These are phyloP conservation scores for Leucophenga montana DNA, from an alignment of 2,888 invertebrate genomes.

Conservation along the genomic window DNA sequence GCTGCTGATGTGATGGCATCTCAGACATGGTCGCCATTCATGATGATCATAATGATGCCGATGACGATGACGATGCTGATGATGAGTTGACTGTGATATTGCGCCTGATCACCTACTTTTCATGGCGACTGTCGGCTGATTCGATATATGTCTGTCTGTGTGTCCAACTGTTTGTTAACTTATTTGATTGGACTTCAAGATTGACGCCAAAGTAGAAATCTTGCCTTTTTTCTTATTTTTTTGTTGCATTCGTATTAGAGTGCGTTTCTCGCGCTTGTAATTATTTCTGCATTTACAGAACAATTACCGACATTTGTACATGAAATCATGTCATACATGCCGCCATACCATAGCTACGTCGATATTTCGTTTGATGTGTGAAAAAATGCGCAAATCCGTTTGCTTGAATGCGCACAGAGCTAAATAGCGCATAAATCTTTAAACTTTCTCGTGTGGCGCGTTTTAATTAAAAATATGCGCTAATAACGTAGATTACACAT, in stretches of 20 bases:
- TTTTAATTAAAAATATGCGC: conserved; percentile 24
- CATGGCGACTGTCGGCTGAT: conserved; percentile 40
- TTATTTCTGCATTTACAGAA: conserved; percentile 65
- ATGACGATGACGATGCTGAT: conserved; percentile 38
- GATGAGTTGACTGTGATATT: conserved; percentile 35
- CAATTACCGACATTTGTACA: conserved; percentile 58
- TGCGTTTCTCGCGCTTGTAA: conserved; percentile 54
- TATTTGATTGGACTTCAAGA: conserved; percentile 54
- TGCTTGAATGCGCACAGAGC: not conserved
- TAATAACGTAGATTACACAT: conserved; percentile 42
- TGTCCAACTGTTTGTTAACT: conserved; percentile 29
- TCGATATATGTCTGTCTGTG: conserved; percentile 25
- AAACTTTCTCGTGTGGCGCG: not conserved
- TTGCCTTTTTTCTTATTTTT: conserved; percentile 24
- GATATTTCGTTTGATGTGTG: conserved; percentile 7
- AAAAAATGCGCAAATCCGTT: conserved; percentile 17
- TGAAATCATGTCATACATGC: conserved; percentile 52
- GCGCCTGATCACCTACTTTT: conserved; percentile 61
- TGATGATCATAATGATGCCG: conserved; percentile 29
- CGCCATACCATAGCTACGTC: not conserved
- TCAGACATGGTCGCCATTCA: conserved; percentile 20
- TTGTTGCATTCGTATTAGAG: conserved; percentile 21
- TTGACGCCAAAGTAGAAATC: conserved; percentile 43
- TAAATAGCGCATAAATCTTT: not conserved
- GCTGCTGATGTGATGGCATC: conserved; percentile 14